Base-by-base conservation (phyloP, 1,140 invertebrate genomes). In the Philotrypesis tridentata region DNA sequence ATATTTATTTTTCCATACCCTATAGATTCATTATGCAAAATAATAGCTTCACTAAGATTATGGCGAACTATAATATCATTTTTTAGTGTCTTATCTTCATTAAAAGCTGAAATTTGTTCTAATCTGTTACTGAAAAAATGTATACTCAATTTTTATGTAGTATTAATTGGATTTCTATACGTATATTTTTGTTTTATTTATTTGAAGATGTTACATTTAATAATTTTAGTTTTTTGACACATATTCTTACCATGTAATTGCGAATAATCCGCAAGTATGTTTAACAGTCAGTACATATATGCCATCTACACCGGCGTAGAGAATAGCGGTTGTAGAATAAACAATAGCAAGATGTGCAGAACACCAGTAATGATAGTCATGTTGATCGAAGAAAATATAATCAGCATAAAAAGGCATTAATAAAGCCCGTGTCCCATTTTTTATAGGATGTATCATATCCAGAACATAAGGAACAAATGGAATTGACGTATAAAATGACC, bases 251-350 rank as follows among this genome's bases (percentile, higher is more conserved):
- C 70, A 43, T 6, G 25, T 43, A 12, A 60, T 27, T 27, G 40
- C 70, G 25, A 73, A 73, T 17, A 73, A 21, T 60, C 71, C 43
- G 29, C 71, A 73, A 55, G 12, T 21, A 29, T 73, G 71, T 17
- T 73, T 73, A 60, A 55, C 43, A 17, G 21, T 29, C 0, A 73
- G 12, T 11, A 73, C 29, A 29, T 25, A 73, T 8, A n/a, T 31
- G 4, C 14, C 27, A 60, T 73, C 71, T 7, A 60, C 43, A 0
- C 71, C 71, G 7, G 11, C 4, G 71, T 55, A 73, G 6, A 55
- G 12, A 73, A 73, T 25, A 1, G 60, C 17, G 29, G 17, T 21
- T n/a, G 17, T 21, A 33, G n/a, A 33, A 70, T 33, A 70, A 7
- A 70, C 27, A 33, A 70, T 2, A 2, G 27, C 27, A 14, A 31